Percentiles rank a stretch among this genome's conserved stretches.
Evolutionary conservation across 23 tunicate species (phyloP).

Genomic region (Aplidium turbinatum): DNA sequence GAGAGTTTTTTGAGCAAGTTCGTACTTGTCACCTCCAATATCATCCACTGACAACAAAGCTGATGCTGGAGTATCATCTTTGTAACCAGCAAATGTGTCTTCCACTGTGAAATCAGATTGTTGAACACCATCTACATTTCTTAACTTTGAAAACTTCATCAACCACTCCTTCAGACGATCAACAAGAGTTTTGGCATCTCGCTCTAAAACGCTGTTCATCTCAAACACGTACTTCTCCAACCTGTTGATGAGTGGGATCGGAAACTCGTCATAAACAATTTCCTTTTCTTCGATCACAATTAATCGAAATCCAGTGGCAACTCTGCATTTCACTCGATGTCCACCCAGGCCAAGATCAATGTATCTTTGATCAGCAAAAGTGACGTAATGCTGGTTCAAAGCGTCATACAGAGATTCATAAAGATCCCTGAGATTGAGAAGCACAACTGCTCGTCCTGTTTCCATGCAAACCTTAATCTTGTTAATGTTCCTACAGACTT

Average conservation of each 20-base stretch:
- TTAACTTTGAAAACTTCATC: constrained; percentile 23
- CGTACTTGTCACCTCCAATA: background rate
- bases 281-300: constrained; percentile 80
- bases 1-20: constrained; percentile 16
- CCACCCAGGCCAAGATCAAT: constrained; percentile 91
- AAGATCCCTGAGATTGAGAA: constrained; percentile 34
- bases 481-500: constrained; percentile 80
- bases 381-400: constrained; percentile 49
- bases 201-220: constrained; percentile 38
- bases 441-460: constrained; percentile 68
- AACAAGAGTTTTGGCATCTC: constrained; percentile 24
- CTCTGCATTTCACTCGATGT: constrained; percentile 84
- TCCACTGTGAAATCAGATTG: constrained; percentile 2
- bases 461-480: constrained; percentile 84
- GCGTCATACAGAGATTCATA: constrained; percentile 52
- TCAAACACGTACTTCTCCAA: constrained; percentile 75
- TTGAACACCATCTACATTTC: background rate
- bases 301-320: constrained; percentile 59
- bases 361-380: constrained; percentile 45
- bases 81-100: constrained; percentile 70
- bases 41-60: constrained; percentile 34
- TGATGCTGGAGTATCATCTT: constrained; percentile 61
- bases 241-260: constrained; percentile 83
- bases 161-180: constrained; percentile 57
- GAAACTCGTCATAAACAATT: constrained; percentile 63